Percentiles rank a stretch among this genome's conserved stretches.
phyloP scores from a whole-genome alignment of 2,113 vertebrate genomes.

The Epinephelus moara region DNA sequence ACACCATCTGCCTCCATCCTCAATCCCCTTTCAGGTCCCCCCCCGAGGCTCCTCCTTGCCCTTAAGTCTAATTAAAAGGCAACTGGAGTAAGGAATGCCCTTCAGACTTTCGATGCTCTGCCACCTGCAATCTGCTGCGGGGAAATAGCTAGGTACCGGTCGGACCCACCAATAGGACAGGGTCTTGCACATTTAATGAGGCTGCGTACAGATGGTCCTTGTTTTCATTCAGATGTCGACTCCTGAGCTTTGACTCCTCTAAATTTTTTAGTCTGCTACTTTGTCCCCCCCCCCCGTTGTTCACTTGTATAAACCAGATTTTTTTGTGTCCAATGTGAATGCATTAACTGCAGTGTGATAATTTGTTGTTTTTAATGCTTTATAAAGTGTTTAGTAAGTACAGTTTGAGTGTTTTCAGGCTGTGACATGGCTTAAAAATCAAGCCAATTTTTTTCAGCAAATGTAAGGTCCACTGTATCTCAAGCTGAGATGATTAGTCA shows the following conservation, averaged over 20 bases:
- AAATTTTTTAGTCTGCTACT: background rate
- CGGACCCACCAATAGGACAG: constrained; percentile 36
- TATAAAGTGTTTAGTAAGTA: background rate
- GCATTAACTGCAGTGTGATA: background rate
- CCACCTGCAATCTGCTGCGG: constrained; percentile 70
- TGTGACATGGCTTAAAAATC: background rate
- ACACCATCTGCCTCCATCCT: constrained; percentile 60
- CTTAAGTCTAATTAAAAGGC: constrained; percentile 72
- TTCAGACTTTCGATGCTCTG: constrained; percentile 45
- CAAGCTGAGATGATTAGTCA: background rate
- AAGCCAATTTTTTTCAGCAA: background rate
- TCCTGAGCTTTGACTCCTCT: constrained; percentile 33
- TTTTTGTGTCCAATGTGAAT: background rate
- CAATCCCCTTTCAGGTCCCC: constrained; percentile 45
- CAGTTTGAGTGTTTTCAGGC: background rate
- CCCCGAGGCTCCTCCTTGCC: constrained; percentile 15
- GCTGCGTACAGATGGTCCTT: constrained; percentile 60
- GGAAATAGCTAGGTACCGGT: constrained; percentile 49
- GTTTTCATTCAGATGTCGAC: constrained; percentile 28
- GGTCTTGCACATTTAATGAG: constrained; percentile 71
- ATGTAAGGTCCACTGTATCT: background rate
- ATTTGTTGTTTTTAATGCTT: constrained; percentile 8
- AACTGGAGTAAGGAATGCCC: constrained; percentile 56
- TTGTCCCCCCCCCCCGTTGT: background rate
- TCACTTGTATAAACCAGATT: background rate